Evolutionary conservation across 2,113 vertebrate species (phyloP), one percentile per base, ranked within the genome.

Genomic region (Neotragus moschatus): DNA sequence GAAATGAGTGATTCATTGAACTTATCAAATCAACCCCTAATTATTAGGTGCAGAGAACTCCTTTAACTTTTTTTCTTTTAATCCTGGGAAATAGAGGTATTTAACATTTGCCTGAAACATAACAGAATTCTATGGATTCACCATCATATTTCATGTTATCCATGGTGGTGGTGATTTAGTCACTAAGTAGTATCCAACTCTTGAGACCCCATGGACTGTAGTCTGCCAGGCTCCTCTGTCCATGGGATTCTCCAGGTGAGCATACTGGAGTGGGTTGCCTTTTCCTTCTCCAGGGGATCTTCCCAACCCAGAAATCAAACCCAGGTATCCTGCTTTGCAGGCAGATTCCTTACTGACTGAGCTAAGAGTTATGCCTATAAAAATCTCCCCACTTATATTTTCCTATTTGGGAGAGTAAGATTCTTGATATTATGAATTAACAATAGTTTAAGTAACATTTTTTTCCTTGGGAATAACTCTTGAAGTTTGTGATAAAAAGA

Each of bases 131-230:
- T 23, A 3, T 19, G 19, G 26, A 73, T 88, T 43, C 23, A 63
- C 17, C 63, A 45, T 90, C 11, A 45, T 17, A 66, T 61, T n/a
- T 26, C 36, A 36, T n/a, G 3, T 45, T 79, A n/a, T 51, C 30
- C 7, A 25, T 60, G 19, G 19, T 70, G n/a, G 66, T 70, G n/a
- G n/a, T 23, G 19, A 36, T 70, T 70, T 70, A 36, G n/a, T 70
- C 5, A 70, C 66, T 39, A 70, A 39, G 19, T 23, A 39, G 10
- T 70, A 0, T 70, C 10, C 0, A 2, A 39, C 66, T 23, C 66
- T 70, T 70, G 19, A 0, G 0, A 39, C 19, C 66, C 19, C 10
- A 23, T 70, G 66, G n/a, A 70, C 66, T 70, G 19, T 39, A 70
- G n/a, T 12, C 66, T 39, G 10, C 10, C 19, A 13, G 19, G 10